phyloP scores from a whole-genome alignment of 2,113 vertebrate genomes.

The Verasper variegatus region DNA sequence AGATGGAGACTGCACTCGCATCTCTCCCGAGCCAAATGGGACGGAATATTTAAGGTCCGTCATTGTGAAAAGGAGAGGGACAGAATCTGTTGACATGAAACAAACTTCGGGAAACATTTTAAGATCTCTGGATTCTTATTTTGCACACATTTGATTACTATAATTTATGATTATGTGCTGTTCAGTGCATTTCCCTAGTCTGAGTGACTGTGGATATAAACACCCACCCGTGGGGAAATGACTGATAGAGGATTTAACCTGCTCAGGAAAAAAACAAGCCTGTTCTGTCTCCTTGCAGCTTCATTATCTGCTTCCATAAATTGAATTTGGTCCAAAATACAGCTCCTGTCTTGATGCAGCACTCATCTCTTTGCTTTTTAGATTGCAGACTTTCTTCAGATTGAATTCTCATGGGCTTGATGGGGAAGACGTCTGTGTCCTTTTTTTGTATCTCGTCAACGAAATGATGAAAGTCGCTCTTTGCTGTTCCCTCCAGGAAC shows the following conservation, averaged over 20 bases:
- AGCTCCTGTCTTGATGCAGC: conserved; percentile 5
- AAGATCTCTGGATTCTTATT: conserved; percentile 24
- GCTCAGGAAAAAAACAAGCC: conserved; percentile 5
- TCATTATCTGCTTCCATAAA: conserved; percentile 55
- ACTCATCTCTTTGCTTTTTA: conserved; percentile 30
- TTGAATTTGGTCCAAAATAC: conserved; percentile 37
- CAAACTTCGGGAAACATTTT: conserved; percentile 39
- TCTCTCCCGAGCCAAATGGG: conserved; percentile 65
- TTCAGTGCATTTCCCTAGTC: neutral
- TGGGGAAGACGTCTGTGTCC: neutral
- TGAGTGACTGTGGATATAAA: neutral
- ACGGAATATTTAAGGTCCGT: conserved; percentile 65
- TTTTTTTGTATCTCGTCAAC: conserved; percentile 20
- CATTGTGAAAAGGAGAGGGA: conserved; percentile 38
- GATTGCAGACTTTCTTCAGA: conserved; percentile 29
- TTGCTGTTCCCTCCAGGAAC: neutral
- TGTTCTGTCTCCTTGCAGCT: conserved; percentile 43
- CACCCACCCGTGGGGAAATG: neutral
- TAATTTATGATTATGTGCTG: neutral
- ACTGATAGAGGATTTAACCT: conserved; percentile 30
- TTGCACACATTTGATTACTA: neutral
- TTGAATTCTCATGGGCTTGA: conserved; percentile 16
- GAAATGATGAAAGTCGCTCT: conserved; percentile 13
- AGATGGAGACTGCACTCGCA: conserved; percentile 48
- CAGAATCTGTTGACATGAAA: conserved; percentile 26